Conservation (phyloP, 2,113 vertebrate species). For the Pollimyrus isidori region DNA sequence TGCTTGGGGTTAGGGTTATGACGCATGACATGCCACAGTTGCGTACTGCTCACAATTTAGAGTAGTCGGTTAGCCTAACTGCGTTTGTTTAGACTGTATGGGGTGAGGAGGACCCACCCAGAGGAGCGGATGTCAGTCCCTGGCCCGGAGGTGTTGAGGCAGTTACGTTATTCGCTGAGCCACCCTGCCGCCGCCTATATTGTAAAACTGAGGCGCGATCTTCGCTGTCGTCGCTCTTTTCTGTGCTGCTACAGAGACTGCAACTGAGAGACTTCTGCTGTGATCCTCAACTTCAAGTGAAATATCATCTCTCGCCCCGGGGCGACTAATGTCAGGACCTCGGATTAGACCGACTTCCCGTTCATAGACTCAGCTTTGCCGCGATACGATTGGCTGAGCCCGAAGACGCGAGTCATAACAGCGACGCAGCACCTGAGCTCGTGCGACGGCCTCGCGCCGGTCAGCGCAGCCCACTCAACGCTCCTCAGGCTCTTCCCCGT, state of each 20-base stretch:
- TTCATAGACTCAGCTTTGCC: not conserved
- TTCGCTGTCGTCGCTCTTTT: not conserved
- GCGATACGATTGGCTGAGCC: not conserved
- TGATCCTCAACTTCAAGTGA: conserved; percentile 1
- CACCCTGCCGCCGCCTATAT: not conserved
- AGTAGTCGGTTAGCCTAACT: not conserved
- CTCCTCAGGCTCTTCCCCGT: not conserved
- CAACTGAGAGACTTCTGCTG: not conserved
- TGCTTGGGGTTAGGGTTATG: too few relatives aligned
- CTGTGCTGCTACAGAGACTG: not conserved
- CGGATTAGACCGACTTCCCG: not conserved
- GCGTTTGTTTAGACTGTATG: not conserved
- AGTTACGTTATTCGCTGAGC: not conserved
- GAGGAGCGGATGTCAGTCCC: not conserved
- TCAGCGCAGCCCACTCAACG: not conserved
- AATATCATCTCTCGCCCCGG: not conserved
- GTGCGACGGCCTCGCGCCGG: not conserved
- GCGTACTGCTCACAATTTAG: not conserved
- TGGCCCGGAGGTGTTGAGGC: not conserved
- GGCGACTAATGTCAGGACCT: not conserved
- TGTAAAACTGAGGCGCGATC: not conserved
- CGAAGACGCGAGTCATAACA: not conserved
- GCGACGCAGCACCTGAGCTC: not conserved
- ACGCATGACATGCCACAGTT: not conserved
- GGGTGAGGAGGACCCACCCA: not conserved